Percentiles rank a stretch among this genome's conserved stretches.
These are phyloP conservation scores for Zaprionus capensis DNA, from an alignment of 1,140 invertebrate genomes.

Conservation along the genomic window DNA sequence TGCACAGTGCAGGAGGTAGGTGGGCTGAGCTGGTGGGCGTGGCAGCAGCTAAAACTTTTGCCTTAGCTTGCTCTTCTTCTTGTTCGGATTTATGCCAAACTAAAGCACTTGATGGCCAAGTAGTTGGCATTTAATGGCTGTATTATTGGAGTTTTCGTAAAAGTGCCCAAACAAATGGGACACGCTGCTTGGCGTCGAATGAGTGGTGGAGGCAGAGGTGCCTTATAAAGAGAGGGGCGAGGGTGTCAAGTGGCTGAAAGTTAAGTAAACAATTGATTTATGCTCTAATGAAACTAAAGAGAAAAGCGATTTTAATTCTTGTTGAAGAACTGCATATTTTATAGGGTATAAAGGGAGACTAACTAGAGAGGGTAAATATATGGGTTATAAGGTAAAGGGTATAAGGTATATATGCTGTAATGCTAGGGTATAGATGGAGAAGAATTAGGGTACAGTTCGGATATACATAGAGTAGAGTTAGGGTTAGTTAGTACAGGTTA, in stretches of 20 bases:
- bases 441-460: too few species aligned
- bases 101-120: conserved; percentile 79
- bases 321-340: background rate
- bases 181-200: conserved; percentile 46
- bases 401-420: too few species aligned
- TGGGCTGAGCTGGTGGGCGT: conserved; percentile 52
- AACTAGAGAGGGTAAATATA: too few species aligned
- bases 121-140: conserved; percentile 81
- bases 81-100: conserved; percentile 75
- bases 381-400: background rate
- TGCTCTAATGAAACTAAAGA: conserved; percentile 15
- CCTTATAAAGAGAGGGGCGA: background rate
- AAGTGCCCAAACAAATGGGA: conserved; percentile 73
- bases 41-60: conserved; percentile 51
- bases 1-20: background rate
- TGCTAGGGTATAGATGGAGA: too few species aligned
- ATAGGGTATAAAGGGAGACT: background rate
- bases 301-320: background rate
- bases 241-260: conserved; percentile 23
- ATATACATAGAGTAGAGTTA: background rate
- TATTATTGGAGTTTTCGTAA: conserved; percentile 75
- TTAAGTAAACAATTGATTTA: conserved; percentile 37
- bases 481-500: too few species aligned
- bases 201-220: background rate
- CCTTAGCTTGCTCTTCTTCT: conserved; percentile 42